These are phyloP conservation scores for Hiodon alosoides DNA, from an alignment of 2,113 vertebrate species.

Conservation along the genomic window DNA sequence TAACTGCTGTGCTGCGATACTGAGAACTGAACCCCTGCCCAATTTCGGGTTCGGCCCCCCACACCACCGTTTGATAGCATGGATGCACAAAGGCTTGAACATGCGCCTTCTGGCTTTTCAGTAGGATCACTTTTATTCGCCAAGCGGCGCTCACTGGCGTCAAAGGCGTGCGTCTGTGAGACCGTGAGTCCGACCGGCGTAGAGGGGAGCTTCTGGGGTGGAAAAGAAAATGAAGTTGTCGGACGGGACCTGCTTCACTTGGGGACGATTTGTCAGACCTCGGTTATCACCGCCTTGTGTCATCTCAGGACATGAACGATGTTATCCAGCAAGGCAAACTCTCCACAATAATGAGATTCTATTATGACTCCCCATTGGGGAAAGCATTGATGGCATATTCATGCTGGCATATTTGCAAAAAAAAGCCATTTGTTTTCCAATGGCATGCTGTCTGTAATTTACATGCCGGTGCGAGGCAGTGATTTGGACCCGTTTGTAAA, in stretches of 20 bases:
- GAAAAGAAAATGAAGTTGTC: not conserved
- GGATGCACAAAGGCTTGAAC: constrained; percentile 13
- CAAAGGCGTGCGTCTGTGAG: not conserved
- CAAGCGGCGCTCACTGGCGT: not conserved
- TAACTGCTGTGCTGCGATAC: too few relatives aligned
- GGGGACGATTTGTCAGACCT: not conserved
- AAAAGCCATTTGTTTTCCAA: not conserved
- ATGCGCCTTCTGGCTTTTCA: not conserved
- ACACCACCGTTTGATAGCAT: constrained; percentile 7
- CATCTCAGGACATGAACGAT: constrained; percentile 7
- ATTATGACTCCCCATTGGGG: not conserved
- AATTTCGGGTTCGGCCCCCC: too few relatives aligned
- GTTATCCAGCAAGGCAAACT: not conserved
- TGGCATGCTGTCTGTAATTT: not conserved
- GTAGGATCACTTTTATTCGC: constrained; percentile 7
- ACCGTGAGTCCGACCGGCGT: too few relatives aligned
- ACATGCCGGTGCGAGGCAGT: not conserved
- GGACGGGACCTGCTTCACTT: not conserved
- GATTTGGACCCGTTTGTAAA: not conserved
- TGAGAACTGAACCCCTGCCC: too few relatives aligned
- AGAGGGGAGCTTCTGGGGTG: too few relatives aligned
- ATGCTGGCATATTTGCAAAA: not conserved
- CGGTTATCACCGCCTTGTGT: not conserved
- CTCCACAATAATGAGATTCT: not conserved
- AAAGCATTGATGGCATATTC: not conserved